Evolutionary conservation across 2,888 invertebrate species (phyloP), one percentile per base, ranked within the genome.

Genomic region (Drosophila rubida): DNA sequence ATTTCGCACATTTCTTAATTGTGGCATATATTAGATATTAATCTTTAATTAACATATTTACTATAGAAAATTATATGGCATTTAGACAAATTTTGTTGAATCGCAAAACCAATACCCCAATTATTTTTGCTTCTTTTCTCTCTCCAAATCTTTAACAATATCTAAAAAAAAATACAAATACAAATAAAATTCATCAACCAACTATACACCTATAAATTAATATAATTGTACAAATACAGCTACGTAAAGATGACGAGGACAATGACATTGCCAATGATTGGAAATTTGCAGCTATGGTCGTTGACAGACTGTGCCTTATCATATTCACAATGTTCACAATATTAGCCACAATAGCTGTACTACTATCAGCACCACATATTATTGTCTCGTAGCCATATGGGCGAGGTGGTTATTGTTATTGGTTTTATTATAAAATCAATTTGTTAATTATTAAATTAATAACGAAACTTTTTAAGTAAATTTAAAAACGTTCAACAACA

Each of bases 251-350:
- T 92, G 98, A 99, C 93, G 96, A 97, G 93, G 96, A 97, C 91
- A 95, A 96, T 93, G 97, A 97, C 93, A 94, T 98, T 93, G 96
- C 97, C 93, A 97, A 97, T 94, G 98, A 98, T 95, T 99, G 99
- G 99, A 98, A 98, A 94, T 99, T 98, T 94, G 98, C 98, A 93
- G 98, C 98, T 93, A 98, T 98, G 97, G 98, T 99, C 94, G 97
- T 99, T 94, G 99, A 99, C 95, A 96, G 98, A 95, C 95, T 98
- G 95, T 99, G 99, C 96, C 97, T 99, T 95, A 97, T 98, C 95
- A 96, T 98, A 94, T 99, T 99, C 96, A 97, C 98, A 94, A 95
- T 97, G 94, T 98, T 98, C 95, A 98, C 98, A 94, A 97, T 97
- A 95, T 95, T 97, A 93, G 97, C 97, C 93, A 97, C 98, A 93